These are phyloP conservation scores for Halictus rubicundus DNA, from an alignment of 1,140 invertebrate species.

Conservation along the genomic window DNA sequence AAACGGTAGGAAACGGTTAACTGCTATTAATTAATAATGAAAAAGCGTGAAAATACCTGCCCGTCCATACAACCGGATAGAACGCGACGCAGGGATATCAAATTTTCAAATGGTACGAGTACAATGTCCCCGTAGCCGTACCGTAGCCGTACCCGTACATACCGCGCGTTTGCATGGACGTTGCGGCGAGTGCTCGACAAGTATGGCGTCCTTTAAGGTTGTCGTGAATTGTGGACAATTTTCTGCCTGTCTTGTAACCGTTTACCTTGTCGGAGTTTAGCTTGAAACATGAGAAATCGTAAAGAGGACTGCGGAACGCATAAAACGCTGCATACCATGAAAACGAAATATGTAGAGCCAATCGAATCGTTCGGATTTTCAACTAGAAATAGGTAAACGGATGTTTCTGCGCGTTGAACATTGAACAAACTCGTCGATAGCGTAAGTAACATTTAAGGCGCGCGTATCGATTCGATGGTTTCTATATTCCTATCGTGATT, in stretches of 20 bases:
- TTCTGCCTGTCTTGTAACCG: constrained; percentile 6
- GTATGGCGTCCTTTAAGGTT: constrained; percentile 2
- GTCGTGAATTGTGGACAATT: constrained; percentile 29
- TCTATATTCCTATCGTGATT: constrained; percentile 11
- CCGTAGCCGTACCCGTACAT: background rate
- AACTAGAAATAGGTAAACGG: too few species aligned
- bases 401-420: background rate
- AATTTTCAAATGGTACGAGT: constrained; percentile 16
- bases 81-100: background rate
- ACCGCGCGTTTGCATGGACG: background rate
- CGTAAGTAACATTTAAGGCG: background rate
- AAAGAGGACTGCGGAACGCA: too few species aligned
- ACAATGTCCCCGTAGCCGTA: constrained; percentile 19
- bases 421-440: background rate
- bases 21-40: background rate
- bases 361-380: too few species aligned
- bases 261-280: background rate
- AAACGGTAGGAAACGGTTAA: too few species aligned
- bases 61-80: background rate
- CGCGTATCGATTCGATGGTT: constrained; percentile 24
- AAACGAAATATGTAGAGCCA: too few species aligned
- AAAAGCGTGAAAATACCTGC: background rate
- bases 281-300: background rate
- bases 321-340: background rate
- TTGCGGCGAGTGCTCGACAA: background rate